Evolutionary conservation across 2,888 invertebrate species (phyloP).

Genomic region (Heliconius ethilla): DNA sequence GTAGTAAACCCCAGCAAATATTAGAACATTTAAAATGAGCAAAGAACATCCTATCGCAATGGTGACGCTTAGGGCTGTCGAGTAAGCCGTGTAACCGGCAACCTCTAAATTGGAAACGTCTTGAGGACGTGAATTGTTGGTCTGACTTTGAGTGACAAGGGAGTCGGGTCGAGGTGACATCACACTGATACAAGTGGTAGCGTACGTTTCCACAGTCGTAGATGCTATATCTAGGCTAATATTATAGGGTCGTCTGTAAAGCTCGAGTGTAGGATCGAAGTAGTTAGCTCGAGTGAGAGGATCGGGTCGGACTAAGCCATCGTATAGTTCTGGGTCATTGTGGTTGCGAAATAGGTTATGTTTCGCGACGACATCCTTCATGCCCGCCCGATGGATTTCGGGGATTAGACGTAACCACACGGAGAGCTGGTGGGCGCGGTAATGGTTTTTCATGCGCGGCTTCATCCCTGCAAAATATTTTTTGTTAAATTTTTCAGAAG

Average conservation of each 20-base stretch:
- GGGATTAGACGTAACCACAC: slow-evolving; percentile 97
- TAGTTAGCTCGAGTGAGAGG: slow-evolving; percentile 86
- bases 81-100: slow-evolving; percentile 88
- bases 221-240: slow-evolving; percentile 78
- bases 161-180: slow-evolving; percentile 86
- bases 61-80: slow-evolving; percentile 88
- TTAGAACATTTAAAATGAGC: slow-evolving; percentile 89
- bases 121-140: slow-evolving; percentile 86
- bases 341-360: slow-evolving; percentile 96
- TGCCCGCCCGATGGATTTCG: slow-evolving; percentile 92
- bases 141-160: slow-evolving; percentile 70
- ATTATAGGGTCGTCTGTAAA: slow-evolving; percentile 83
- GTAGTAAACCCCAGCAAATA: slow-evolving; percentile 92
- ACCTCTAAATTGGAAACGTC: slow-evolving; percentile 91
- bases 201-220: slow-evolving; percentile 84
- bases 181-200: slow-evolving; percentile 87
- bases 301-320: slow-evolving; percentile 93
- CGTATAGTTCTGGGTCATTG: slow-evolving; percentile 93
- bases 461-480: slow-evolving; percentile 88
- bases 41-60: slow-evolving; percentile 92
- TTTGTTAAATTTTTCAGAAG: background rate
- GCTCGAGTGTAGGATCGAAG: slow-evolving; percentile 83
- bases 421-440: slow-evolving; percentile 97
- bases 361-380: slow-evolving; percentile 93
- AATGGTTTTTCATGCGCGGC: slow-evolving; percentile 96